phyloP scores from a whole-genome alignment of 2,888 invertebrate genomes.

The Agriotes lineatus region DNA sequence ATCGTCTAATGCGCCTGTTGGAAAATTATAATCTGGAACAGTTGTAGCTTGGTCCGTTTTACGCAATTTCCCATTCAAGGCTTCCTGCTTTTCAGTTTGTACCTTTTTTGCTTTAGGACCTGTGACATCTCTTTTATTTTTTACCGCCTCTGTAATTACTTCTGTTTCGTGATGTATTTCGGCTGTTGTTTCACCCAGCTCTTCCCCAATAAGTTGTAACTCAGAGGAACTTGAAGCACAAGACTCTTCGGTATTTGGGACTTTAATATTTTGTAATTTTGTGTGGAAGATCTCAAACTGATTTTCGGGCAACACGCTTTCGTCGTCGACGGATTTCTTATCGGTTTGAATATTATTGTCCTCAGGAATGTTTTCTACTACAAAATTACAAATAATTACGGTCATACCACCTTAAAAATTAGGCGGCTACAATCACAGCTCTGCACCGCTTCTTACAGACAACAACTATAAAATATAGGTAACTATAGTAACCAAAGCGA shows the following conservation, averaged over 20 bases:
- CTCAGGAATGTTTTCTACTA: constrained; percentile 3
- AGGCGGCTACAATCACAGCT: not conserved
- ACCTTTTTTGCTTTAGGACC: not conserved
- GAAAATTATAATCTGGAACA: constrained; percentile 18
- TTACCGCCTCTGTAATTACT: not conserved
- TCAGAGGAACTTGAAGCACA: not conserved
- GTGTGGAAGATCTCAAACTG: constrained; percentile 1
- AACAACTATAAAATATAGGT: not conserved
- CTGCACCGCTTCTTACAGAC: not conserved
- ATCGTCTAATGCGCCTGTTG: constrained; percentile 7
- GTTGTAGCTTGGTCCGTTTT: constrained; percentile 5
- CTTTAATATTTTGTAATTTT: constrained; percentile 4
- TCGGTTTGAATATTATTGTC: constrained; percentile 6
- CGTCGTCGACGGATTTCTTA: not conserved
- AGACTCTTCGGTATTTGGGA: not conserved
- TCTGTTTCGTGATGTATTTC: no score
- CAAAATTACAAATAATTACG: no score
- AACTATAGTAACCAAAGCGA: no score
- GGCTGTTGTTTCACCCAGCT: no score
- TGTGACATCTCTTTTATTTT: not conserved
- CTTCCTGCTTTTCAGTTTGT: constrained; percentile 1
- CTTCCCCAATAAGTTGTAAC: not conserved
- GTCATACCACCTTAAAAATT: not conserved
- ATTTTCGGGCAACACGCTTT: not conserved
- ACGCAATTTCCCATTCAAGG: constrained; percentile 5